Base-by-base conservation (phyloP, 1,140 invertebrate species). In the Melitaea cinxia region DNA sequence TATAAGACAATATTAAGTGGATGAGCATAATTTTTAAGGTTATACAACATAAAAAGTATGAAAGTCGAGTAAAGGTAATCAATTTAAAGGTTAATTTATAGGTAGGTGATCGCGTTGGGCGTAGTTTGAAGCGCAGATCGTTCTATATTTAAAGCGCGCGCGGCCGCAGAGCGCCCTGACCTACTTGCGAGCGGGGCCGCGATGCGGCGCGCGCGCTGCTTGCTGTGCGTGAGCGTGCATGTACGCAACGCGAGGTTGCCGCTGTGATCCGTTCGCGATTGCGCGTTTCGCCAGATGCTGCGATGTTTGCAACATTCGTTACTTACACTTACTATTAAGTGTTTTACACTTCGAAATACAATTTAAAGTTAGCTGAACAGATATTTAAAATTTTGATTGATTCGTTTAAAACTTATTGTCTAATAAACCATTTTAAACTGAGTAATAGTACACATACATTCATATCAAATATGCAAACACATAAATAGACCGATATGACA, bases 81-180 rank as follows among this genome's bases (percentile, higher is more conserved):
- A 47, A 24, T 45, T 60, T 59, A 66, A 71, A 67, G 69, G 69
- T 67, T 71, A 80, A 76, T 74, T 78, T 68, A 73, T 83, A 81
- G 78, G 79, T 84, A 79, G 77, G 71, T 65, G 78, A 84, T 86
- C 78, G 76, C 77, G 77, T 77, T 73, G 87, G 85, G 81, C 81
- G 83, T 82, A 83, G 85, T 76, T 83, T 83, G 77, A 83, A 85
- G 83, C 82, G 84, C 85, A 76, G 82, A 88, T 90, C 81, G 85
- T 86, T 90, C 88, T 90, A 90, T 86, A 88, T 88, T 88, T 88
- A 90, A 88, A 90, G 83, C 84, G 80, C 85, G 85, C 83, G 81
- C 87, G 83, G 85, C 85, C 85, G 83, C 87, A 87, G 77, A 88
- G 81, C 88, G 84, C 88, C 88, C 85, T 90, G 85, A 88, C 88